Conservation (phyloP, 2,113 vertebrate species). For the Cercopithecus mona region DNA sequence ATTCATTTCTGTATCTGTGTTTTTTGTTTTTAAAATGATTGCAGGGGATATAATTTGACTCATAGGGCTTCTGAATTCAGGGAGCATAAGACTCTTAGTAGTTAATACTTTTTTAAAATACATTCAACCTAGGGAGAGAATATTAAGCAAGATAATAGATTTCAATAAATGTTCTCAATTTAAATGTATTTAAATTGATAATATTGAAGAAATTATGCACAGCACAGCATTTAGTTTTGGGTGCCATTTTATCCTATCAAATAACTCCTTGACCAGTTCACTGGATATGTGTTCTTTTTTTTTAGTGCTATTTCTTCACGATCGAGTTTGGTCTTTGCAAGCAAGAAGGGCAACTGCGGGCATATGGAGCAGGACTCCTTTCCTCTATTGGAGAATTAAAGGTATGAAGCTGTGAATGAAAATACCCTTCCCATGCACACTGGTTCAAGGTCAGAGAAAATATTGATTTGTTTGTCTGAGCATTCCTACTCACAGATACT, state of each 20-base stretch:
- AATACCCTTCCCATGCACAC: constrained; percentile 49
- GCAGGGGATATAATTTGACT: background rate
- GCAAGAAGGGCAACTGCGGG: constrained; percentile 97
- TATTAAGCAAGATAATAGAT: background rate
- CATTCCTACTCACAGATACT: constrained; percentile 64
- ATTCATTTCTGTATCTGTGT: background rate
- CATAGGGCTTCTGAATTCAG: background rate
- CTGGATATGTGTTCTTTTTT: constrained; percentile 8
- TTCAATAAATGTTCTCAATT: constrained; percentile 28
- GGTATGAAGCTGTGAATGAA: constrained; percentile 83
- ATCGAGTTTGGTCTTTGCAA: constrained; percentile 99
- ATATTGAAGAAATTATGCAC: constrained; percentile 20
- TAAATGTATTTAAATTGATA: constrained; percentile 42
- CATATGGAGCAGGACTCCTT: constrained; percentile 96
- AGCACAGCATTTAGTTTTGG: background rate
- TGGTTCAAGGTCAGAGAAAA: constrained; percentile 66
- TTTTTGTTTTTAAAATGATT: constrained; percentile 1
- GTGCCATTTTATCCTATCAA: background rate
- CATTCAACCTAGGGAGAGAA: background rate
- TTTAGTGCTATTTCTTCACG: constrained; percentile 98
- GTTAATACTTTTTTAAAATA: background rate
- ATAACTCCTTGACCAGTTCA: constrained; percentile 1
- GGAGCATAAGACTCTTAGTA: background rate
- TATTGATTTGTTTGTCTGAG: constrained; percentile 63
- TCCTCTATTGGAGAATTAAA: constrained; percentile 97